Percentiles rank a stretch among this genome's conserved stretches.
Evolutionary conservation across 2,113 vertebrate species (phyloP).

Genomic region (Paralichthys olivaceus): DNA sequence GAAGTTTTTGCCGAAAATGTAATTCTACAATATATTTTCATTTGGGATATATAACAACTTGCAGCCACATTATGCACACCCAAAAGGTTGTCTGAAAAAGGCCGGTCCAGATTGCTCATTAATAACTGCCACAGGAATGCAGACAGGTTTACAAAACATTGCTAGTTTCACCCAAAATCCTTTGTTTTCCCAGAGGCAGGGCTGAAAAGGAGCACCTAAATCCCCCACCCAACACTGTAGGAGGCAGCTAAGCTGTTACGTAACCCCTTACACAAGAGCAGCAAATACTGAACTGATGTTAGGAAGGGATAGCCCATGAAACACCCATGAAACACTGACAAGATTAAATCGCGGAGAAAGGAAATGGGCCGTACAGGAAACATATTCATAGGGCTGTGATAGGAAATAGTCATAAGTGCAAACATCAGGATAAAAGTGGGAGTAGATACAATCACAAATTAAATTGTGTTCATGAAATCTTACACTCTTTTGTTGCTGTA

Average conservation of each 20-base stretch:
- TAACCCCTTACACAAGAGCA: slow-evolving; percentile 80
- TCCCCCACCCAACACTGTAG: slow-evolving; percentile 53
- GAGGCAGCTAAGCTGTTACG: slow-evolving; percentile 77
- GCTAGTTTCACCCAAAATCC: not conserved
- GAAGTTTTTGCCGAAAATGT: not conserved
- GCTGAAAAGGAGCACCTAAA: slow-evolving; percentile 60
- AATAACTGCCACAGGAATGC: not conserved
- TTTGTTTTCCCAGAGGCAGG: slow-evolving; percentile 22
- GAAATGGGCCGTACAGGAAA: not conserved
- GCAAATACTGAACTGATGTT: slow-evolving; percentile 54
- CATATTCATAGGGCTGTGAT: not conserved
- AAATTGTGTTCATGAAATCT: not conserved
- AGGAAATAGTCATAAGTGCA: not conserved
- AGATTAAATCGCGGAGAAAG: slow-evolving; percentile 5
- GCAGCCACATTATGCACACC: not conserved
- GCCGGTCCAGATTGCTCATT: not conserved
- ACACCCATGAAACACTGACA: slow-evolving; percentile 41
- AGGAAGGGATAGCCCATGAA: slow-evolving; percentile 33
- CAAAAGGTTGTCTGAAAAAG: not conserved
- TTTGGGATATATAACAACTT: not conserved
- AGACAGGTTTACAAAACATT: not conserved
- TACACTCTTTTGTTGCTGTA: too few species aligned
- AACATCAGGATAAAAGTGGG: not conserved
- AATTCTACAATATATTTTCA: not conserved
- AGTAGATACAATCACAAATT: not conserved